Evolutionary conservation across 2,888 invertebrate species (phyloP), one percentile per base, ranked within the genome.

Genomic region (Synanthedon tipuliformis): DNA sequence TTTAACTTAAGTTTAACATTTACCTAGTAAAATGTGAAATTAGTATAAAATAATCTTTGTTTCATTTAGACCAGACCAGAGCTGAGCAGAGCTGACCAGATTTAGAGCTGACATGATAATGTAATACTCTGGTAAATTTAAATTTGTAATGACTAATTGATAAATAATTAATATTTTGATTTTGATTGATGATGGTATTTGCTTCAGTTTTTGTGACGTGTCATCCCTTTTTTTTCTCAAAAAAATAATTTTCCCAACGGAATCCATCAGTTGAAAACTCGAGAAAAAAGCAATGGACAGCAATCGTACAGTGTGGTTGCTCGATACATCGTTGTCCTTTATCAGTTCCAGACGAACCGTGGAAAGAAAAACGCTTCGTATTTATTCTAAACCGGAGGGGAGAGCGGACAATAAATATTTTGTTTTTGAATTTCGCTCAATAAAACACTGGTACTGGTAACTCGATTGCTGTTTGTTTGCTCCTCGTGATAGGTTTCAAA

Each of bases 381-480:
- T 75, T 75, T 77, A 69, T 70, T 72, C 67, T 65, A 63, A 69
- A 10, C 64, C 63, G 61, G 63, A 62, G 63, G 23, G 49, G 65
- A 65, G 63, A 61, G 60, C 56, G 64, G 65, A 74, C 73, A 75
- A 75, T 79, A 79, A 78, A 80, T 77, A 77, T 80, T 78, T 74
- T 71, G 68, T 74, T 74, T 75, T 73, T 73, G 73, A 79, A 76
- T 68, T 68, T 66, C 59, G 58, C 69, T 68, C 61, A 58, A 75
- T 72, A 69, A 68, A 75, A 70, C 65, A 57, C 56, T 60, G 61
- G 63, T 59, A 63, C 55, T 23, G 59, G 59, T 59, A 50, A 15
- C 55, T 58, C 59, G 58, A 61, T 59, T 66, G 57, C 57, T 73
- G 69, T 77, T 74, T 64, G 57, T 68, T 68, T 64, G 62, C 63